phyloP scores from a whole-genome alignment of 2,888 invertebrate genomes.

The Spodoptera exigua region DNA sequence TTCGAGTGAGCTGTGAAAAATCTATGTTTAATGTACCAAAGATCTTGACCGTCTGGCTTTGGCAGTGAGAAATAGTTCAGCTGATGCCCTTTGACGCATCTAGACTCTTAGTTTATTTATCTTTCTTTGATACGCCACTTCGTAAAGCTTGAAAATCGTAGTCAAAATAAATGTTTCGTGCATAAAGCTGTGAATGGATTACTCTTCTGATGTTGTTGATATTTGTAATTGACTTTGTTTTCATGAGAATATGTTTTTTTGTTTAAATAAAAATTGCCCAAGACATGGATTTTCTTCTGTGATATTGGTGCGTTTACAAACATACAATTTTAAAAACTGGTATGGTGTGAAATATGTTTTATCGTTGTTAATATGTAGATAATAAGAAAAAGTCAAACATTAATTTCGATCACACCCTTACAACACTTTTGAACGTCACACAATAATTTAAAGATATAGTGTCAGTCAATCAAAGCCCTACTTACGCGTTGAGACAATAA shows the following conservation, averaged over 20 bases:
- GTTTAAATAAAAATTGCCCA: not conserved
- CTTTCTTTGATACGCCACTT: constrained; percentile 27
- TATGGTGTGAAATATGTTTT: no score
- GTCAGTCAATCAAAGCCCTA: no score
- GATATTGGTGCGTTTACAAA: no score
- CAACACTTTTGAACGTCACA: no score
- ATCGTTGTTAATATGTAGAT: no score
- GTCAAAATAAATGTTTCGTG: constrained; percentile 36
- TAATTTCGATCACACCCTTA: no score
- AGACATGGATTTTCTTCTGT: no score
- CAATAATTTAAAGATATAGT: no score
- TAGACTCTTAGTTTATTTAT: constrained; percentile 51
- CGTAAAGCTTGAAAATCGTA: constrained; percentile 46
- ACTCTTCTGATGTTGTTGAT: constrained; percentile 16
- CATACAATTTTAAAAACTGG: no score
- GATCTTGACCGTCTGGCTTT: constrained; percentile 55
- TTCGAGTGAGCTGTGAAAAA: constrained; percentile 46
- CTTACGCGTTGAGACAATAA: no score
- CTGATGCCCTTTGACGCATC: constrained; percentile 57
- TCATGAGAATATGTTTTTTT: constrained; percentile 16
- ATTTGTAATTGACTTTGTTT: not conserved
- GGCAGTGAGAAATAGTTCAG: constrained; percentile 60
- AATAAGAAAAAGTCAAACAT: no score
- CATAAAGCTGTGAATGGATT: constrained; percentile 23
- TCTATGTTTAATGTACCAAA: constrained; percentile 53